Evolutionary conservation across 2,888 invertebrate genomes (phyloP), one percentile per base, ranked within the genome.

Genomic region (Sylvicola cinctus): DNA sequence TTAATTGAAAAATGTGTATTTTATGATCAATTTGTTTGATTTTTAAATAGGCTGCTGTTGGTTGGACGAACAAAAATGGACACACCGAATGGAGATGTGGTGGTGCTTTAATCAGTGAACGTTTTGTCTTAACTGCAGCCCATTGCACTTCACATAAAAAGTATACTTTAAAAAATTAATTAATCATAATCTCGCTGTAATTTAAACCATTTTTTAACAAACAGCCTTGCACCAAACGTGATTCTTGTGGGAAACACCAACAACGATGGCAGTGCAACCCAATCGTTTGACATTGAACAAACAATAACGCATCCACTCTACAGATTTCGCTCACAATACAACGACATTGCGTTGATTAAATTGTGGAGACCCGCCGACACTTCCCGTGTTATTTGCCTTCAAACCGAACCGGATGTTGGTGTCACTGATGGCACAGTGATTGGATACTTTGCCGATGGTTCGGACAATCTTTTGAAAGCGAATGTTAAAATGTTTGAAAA

Each of bases 331-430:
- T 42, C 46, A 0, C 60, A 62, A 13, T 75, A 77, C 52, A 58
- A 74, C 42, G 77, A 78, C 44, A 71, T 78, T 33, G 74, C 74
- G 0, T 50, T 78, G 0, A 37, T 78, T 1, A 61, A 67, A 43
- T 49, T 76, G 26, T 49, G 48, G 0, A 45, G 49, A 0, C 36
- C 34, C 29, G 51, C 10, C 16, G 20, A 3, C 12, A 60, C 66
- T 39, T n/a, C n/a, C n/a, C n/a, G n/a, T n/a, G n/a, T n/a, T n/a
- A n/a, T n/a, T n/a, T n/a, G n/a, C 25, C 52, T 56, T 12, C 52
- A 54, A 30, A 45, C 45, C 1, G 50, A 53, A 39, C 65, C 63
- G 2, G 61, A 68, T 11, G 72, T 72, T 8, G 65, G 65, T 43
- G 74, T 74, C 33, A 73, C 69, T 58, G 74, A 74, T 2, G 58